Evolutionary conservation across 1,140 invertebrate genomes (phyloP), one percentile per base, ranked within the genome.

Genomic region (Philotrypesis tridentata): DNA sequence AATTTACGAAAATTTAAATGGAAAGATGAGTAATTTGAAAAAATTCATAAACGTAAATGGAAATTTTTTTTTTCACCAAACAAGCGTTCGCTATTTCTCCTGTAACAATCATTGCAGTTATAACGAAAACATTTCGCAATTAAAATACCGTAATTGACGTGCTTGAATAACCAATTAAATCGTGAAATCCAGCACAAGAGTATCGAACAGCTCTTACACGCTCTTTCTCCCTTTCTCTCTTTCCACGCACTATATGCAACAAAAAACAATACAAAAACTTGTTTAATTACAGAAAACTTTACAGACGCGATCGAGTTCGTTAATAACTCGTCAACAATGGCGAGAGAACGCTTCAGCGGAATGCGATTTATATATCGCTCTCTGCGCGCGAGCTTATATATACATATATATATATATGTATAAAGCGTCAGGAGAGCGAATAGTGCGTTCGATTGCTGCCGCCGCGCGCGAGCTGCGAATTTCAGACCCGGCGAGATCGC

Each of bases 251-350:
- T 37, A 37, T 37, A 9, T 60, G n/a, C 27, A 12, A 27, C 27
- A 65, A 65, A 65, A 65, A 65, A 23, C 4, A 12, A 27, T 27
- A 65, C 14, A 70, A 70, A 68, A 29, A 70, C 2, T 31, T 70
- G 29, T 70, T 70, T 12, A 70, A 31, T 70, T 70, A 29, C 27
- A 31, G 31, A n/a, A 31, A 5, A 29, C 27, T 70, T 70, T 12
- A 37, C 67, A 37, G 31, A 33, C 29, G 21, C 67, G 8, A 31
- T 29, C 29, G 17, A 70, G 27, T 37, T 33, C 31, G 6, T 70
- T 70, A 70, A 70, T 70, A 70, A 37, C 67, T 70, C 29, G 67
- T 33, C 63, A 29, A 65, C 63, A 65, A 65, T 65, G 17, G 25
- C 21, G n/a, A 17, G 48, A 55, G 61, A 14, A 21, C 27, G 63